A percentile compares a stretch with the other conserved stretches of the same genome.
These are phyloP conservation scores for Lypha dubia DNA, from an alignment of 2,888 invertebrate species.

Conservation along the genomic window DNA sequence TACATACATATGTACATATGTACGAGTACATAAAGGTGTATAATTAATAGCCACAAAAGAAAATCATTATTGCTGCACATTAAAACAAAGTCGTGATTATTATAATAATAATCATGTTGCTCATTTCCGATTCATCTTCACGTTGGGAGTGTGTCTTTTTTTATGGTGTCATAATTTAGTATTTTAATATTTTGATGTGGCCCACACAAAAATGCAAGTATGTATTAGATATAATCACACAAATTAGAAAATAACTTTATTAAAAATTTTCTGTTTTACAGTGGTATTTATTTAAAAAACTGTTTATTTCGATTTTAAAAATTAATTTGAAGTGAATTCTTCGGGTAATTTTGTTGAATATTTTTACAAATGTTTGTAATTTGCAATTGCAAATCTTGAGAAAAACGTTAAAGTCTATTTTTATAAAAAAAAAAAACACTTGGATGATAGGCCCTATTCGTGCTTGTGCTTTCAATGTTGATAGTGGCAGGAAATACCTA, in stretches of 20 bases:
- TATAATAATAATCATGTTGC: conserved; percentile 9
- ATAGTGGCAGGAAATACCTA: no score
- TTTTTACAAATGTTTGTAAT: no score
- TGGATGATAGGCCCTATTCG: no score
- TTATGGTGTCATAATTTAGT: conserved; percentile 11
- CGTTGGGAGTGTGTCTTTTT: conserved; percentile 23
- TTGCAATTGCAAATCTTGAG: no score
- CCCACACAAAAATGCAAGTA: conserved; percentile 22
- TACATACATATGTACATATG: no score
- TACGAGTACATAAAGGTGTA: conserved; percentile 28
- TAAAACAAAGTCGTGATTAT: conserved; percentile 27
- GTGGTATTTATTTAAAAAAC: background rate
- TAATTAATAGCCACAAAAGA: conserved; percentile 21
- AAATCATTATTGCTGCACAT: conserved; percentile 19
- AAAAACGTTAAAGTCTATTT: no score
- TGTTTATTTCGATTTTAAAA: no score
- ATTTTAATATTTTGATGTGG: background rate
- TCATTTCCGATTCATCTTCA: conserved; percentile 22
- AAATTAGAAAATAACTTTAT: conserved; percentile 29
- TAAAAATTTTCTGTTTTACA: background rate
- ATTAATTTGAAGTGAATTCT: no score
- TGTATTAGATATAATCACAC: background rate
- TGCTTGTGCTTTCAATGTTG: no score
- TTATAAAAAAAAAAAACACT: no score
- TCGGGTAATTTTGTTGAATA: no score